Evolutionary conservation across 1,140 invertebrate species (phyloP).

Genomic region (Colletes latitarsis): DNA sequence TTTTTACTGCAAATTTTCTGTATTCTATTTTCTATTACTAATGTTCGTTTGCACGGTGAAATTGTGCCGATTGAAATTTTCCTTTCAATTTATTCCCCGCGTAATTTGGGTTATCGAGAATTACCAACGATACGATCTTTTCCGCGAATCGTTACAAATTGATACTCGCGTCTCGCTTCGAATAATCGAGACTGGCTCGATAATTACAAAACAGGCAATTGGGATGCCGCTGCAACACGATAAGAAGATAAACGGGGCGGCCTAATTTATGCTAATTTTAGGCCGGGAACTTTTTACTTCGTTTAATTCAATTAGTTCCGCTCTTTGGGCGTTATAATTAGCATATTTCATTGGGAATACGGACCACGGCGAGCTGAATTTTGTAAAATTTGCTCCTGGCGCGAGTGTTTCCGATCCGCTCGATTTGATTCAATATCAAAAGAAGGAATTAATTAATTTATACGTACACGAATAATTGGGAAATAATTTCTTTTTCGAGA

Average conservation of each 20-base stretch:
- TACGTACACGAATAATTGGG: too few relatives aligned
- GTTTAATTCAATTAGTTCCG: constrained; percentile 71
- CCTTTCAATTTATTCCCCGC: too few relatives aligned
- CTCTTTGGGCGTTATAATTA: constrained; percentile 66
- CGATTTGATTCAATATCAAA: neutral
- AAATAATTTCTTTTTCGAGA: too few relatives aligned
- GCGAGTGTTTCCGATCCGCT: neutral
- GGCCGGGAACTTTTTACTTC: constrained; percentile 65
- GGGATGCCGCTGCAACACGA: constrained; percentile 5
- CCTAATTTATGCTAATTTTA: constrained; percentile 71
- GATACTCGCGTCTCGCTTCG: neutral
- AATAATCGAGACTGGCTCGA: neutral
- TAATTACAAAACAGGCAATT: constrained; percentile 14
- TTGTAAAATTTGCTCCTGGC: neutral
- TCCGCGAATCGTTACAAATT: constrained; percentile 10
- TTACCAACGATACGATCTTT: constrained; percentile 7
- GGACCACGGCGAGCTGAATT: constrained; percentile 34
- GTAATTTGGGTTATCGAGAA: too few relatives aligned
- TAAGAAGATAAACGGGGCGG: constrained; percentile 35
- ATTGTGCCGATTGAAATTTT: too few relatives aligned
- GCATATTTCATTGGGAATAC: constrained; percentile 57
- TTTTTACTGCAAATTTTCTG: too few relatives aligned
- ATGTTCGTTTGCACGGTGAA: too few relatives aligned
- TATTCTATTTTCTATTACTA: too few relatives aligned
- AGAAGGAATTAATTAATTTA: too few relatives aligned